Percentiles rank a stretch among this genome's conserved stretches.
phyloP scores from a whole-genome alignment of 1,140 invertebrate genomes.

The Scaptomyza graminum region DNA sequence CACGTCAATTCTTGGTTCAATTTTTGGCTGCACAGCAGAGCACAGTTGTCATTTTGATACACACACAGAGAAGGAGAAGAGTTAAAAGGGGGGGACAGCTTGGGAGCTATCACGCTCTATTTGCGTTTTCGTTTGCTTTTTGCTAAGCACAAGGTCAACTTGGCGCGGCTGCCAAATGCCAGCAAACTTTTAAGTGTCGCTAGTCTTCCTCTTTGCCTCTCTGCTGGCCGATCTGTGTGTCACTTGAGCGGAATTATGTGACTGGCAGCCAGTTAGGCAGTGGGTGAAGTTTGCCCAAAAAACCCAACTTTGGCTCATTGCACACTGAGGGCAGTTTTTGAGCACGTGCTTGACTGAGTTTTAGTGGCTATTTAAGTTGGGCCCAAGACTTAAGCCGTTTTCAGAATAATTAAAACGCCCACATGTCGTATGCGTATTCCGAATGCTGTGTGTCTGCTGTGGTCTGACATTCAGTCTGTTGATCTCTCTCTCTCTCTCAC shows the following conservation, averaged over 20 bases:
- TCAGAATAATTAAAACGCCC: conserved; percentile 70
- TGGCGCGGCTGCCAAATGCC: conserved; percentile 64
- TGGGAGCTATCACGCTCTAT: conserved; percentile 43
- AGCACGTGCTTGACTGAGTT: conserved; percentile 66
- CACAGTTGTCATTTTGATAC: conserved; percentile 2
- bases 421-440: conserved; percentile 75
- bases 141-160: conserved; percentile 65
- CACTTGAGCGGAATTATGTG: conserved; percentile 76
- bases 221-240: conserved; percentile 47
- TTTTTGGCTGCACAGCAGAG: conserved; percentile 8
- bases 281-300: conserved; percentile 29
- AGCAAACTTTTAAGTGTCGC: conserved; percentile 71
- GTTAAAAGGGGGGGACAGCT: not conserved
- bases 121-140: conserved; percentile 36
- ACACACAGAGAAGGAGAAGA: not conserved
- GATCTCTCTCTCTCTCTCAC: not conserved
- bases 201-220: not conserved
- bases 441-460: conserved; percentile 45
- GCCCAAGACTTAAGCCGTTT: conserved; percentile 50
- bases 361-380: conserved; percentile 74
- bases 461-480: conserved; percentile 21
- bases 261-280: conserved; percentile 41
- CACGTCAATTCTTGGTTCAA: conserved; percentile 11
- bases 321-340: conserved; percentile 33
- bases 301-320: conserved; percentile 68